Percentiles rank a stretch among this genome's conserved stretches.
These are phyloP conservation scores for Cinclus cinclus DNA, from an alignment of 2,113 vertebrate species.

Conservation along the genomic window DNA sequence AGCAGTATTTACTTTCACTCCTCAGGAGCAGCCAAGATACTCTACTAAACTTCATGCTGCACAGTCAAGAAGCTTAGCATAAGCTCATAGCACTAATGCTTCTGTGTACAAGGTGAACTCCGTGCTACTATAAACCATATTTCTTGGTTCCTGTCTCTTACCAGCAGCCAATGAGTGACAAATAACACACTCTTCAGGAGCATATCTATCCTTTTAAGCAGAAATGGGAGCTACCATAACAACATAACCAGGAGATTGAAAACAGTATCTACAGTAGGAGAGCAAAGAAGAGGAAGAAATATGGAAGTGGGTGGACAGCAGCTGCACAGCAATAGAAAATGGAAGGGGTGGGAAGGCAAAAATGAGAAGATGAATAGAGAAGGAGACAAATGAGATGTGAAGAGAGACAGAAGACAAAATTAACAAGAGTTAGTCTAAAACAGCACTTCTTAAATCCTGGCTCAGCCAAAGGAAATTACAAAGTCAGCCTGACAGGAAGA, in stretches of 20 bases:
- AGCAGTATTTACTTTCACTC: not conserved
- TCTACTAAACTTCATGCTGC: not conserved
- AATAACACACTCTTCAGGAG: not conserved
- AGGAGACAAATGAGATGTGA: conserved; percentile 22
- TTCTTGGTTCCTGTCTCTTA: not conserved
- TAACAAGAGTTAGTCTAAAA: conserved; percentile 5
- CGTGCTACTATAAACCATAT: not conserved
- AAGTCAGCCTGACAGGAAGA: conserved; percentile 15
- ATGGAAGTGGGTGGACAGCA: conserved; percentile 45
- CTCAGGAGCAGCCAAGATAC: not conserved
- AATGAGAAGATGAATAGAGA: not conserved
- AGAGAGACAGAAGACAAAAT: conserved; percentile 39
- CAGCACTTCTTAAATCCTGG: conserved; percentile 4
- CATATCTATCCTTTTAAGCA: not conserved
- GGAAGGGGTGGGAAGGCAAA: conserved; percentile 28
- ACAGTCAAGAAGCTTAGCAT: not conserved
- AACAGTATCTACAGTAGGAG: not conserved
- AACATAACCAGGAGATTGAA: not conserved
- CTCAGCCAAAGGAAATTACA: conserved; percentile 18
- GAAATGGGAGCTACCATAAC: not conserved
- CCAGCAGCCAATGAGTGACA: not conserved
- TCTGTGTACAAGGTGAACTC: not conserved
- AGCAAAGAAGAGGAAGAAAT: conserved; percentile 32
- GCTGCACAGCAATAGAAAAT: not conserved
- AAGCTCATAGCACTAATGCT: not conserved